Base-by-base conservation (phyloP, 35 echinoderm and acorn worm genomes). In the Ophioderma brevispina region DNA sequence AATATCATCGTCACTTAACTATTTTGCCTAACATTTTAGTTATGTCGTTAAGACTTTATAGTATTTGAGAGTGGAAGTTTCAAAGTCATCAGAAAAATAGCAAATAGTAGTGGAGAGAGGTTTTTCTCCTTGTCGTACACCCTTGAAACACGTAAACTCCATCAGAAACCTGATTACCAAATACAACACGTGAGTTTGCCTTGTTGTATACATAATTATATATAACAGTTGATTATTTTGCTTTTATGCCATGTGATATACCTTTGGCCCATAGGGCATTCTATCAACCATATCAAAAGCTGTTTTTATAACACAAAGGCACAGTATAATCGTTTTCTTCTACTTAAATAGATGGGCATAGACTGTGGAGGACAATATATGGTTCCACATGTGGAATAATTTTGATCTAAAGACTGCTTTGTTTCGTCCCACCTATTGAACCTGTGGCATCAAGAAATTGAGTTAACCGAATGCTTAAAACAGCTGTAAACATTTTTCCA, bases 31-130 rank as follows among this genome's bases (percentile, higher is more conserved):
- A 10, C 8, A 46, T 40, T 8, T 37, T 41, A n/a, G n/a, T 52
- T 13, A 70, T 30, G 15, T 32, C 40, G 1, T 37, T 31, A 21
- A 37, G 35, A 83, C 81, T 35, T 39, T 46, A 49, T 83, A 83
- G 15, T 41, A 31, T 40, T 41, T 37, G 49, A 37, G 42, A 5
- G 49, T 17, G 49, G 13, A 83, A 1, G 13, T 14, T 83, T 83
- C 81, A 70, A 83, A 83, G 32, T 80, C 78, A 37, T 37, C 1
- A 39, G 38, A 70, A 37, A 80, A 33, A 80, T 80, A 8, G 38
- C 13, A 39, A n/a, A 83, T 46, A 83, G 81, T 18, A 83, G 39
- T 46, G 81, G 81, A 8, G 81, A 83, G 1, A 83, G 32, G 0
- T 83, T 83, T n/a, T n/a, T n/a, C n/a, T 40, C 49, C 81, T 15